Evolutionary conservation across 1,140 invertebrate species (phyloP), one percentile per base, ranked within the genome.

Genomic region (Drosophila mauritiana): DNA sequence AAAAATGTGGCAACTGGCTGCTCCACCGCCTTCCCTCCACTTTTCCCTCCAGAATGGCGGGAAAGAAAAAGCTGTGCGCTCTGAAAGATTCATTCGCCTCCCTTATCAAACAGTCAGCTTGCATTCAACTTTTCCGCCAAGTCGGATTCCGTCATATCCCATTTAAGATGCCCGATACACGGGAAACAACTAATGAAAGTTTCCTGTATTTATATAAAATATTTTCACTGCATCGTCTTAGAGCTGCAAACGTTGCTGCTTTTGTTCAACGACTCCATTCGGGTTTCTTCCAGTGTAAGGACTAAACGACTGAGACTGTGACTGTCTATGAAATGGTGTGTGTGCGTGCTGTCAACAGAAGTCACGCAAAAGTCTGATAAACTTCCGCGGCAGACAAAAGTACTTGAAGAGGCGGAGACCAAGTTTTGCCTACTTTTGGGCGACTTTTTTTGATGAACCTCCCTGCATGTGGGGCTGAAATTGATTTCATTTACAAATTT

Each of bases 291-390:
- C 12, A 52, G 39, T 57, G 57, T 36, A 20, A n/a, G 8, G 40
- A 34, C 37, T 42, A 13, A 11, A 13, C n/a, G 43, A 27, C 59
- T 39, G 27, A 40, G 27, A 22, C 12, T 34, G 17, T 51, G 62
- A 57, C 22, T 69, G 36, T 51, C 48, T 51, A 51, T 51, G 17
- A 52, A 52, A 52, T 17, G 49, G 10, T 52, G 12, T 58, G 69
- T 78, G 64, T 77, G 64, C 64, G 54, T 49, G 65, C 78, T 80
- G 84, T 89, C 85, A 89, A 80, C 84, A 78, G 69, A 78, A 84
- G 84, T 89, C 84, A 90, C 77, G 77, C 70, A 80, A 80, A 81
- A 89, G 84, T 83, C 84, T 90, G 84, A 89, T 78, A 89, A 89
- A 89, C 85, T 89, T 90, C 65, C 77, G 27, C 52, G 58, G 69